Evolutionary conservation across 2,888 invertebrate species (phyloP), one percentile per base, ranked within the genome.

Genomic region (Nipponacmea schrenckii): DNA sequence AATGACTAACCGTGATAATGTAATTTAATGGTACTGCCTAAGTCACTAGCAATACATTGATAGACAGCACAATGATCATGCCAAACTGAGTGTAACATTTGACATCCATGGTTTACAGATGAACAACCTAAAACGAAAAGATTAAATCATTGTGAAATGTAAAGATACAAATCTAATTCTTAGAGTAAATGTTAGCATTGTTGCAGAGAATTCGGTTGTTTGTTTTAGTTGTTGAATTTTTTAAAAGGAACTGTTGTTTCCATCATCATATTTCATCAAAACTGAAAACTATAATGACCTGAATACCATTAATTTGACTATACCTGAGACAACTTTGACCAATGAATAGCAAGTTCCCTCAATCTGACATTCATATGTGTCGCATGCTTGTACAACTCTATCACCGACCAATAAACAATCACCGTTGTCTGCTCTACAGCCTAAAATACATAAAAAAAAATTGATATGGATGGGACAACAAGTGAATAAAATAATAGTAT

Each of bases 351-450:
- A 70, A 10, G 64, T 56, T 12, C 64, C 56, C 17, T 50, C 70
- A 15, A 70, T 50, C 46, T 70, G 70, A 46, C 70, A 70, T 44
- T 70, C 70, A 45, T 66, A 70, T 17, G 66, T 70, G 66, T 70
- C 66, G 26, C 70, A 70, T 48, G 31, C n/a, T 26, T 70, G 65
- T 26, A n/a, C 24, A 20, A 44, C 48, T 44, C 62, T 27, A 17
- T 70, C 62, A 17, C 70, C 70, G 1, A 70, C 70, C 26, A 27
- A 17, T 26, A 46, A 45, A 48, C 70, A 70, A 39, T 70, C 64
- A 15, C 66, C 70, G 8, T 65, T 64, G 39, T 66, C 39, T 27
- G 24, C 48, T 17, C 27, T 45, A 66, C 70, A 70, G 4, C 64
- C 70, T 70, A 62, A 12, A 39, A 50, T 15, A 56, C 3, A 31